phyloP scores from a whole-genome alignment of 2,113 vertebrate species.

The Mastomys coucha region DNA sequence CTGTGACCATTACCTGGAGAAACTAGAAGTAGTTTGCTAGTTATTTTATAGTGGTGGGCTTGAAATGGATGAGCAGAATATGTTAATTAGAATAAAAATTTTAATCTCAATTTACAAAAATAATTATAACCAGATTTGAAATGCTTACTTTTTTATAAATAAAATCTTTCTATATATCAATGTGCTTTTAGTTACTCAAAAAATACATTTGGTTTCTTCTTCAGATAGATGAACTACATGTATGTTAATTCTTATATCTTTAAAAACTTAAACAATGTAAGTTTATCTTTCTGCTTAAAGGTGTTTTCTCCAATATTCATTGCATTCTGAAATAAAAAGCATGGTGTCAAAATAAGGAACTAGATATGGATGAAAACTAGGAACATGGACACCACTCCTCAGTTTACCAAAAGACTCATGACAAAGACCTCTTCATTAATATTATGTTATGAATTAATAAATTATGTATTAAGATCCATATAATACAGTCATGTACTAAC shows the following conservation, averaged over 20 bases:
- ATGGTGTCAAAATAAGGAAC: not conserved
- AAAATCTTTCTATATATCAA: not conserved
- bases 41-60: not conserved
- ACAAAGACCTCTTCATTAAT: not conserved
- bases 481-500: not conserved
- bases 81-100: not conserved
- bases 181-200: not conserved
- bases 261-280: not conserved
- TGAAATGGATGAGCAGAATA: not conserved
- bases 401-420: not conserved
- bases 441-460: not conserved
- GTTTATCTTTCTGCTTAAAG: not conserved
- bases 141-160: not conserved
- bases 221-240: not conserved
- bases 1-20: not conserved
- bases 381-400: not conserved
- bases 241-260: slow-evolving; percentile 15
- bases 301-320: slow-evolving; percentile 16
- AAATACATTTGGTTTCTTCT: not conserved
- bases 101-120: not conserved
- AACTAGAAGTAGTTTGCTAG: not conserved
- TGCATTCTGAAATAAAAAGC: not conserved
- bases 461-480: not conserved
- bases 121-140: slow-evolving; percentile 8
- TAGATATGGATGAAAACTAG: not conserved